Base-by-base conservation (phyloP, 1,140 invertebrate genomes). In the Calephelis virginiensis region DNA sequence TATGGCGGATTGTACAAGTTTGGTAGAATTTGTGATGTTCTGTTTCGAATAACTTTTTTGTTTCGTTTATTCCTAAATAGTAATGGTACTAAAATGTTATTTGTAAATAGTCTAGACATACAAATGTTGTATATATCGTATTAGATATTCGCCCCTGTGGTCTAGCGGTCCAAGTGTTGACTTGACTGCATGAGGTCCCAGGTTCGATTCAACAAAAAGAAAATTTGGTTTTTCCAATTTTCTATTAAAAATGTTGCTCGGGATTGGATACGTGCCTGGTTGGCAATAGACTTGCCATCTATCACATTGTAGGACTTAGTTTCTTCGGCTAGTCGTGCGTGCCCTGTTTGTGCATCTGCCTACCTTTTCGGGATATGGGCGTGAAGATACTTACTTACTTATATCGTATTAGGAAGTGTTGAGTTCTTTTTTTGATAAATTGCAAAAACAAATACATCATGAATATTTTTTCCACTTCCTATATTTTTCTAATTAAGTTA, bases 1-100 rank as follows among this genome's bases (percentile, higher is more conserved):
- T 62, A 62, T 43, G 14, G 17, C 28, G 53, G 53, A 56, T 56
- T 56, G 28, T 28, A 56, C 53, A 56, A 56, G 10, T 56, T 56
- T 56, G 53, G 17, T 28, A 56, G 14, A 14, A 56, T 56, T 56
- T 28, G 53, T 56, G 40, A 43, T 43, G 40, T 43, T 37, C 53
- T 56, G 53, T 56, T 56, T 56, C 10, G 14, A 59, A 59, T 38
- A 59, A 59, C 28, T 59, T 59, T 59, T 59, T 38, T 59, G 38
- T 59, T 37, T 37, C 53, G 12, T 38, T 56, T 28, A 28, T 28
- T 37, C 7, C 37, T 59, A 43, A 8, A 9, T 43, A 43, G 40
- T 43, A 43, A 43, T 6, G 8, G 8, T 43, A 43, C 40, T 28
- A 43, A 43, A 43, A 43, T 6, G 40, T 43, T 43, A 43, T 43